Evolutionary conservation across 2,797 vertebrate genomes (phyloP), one percentile per base, ranked within the genome.

Genomic region (Trachops cirrhosus): DNA sequence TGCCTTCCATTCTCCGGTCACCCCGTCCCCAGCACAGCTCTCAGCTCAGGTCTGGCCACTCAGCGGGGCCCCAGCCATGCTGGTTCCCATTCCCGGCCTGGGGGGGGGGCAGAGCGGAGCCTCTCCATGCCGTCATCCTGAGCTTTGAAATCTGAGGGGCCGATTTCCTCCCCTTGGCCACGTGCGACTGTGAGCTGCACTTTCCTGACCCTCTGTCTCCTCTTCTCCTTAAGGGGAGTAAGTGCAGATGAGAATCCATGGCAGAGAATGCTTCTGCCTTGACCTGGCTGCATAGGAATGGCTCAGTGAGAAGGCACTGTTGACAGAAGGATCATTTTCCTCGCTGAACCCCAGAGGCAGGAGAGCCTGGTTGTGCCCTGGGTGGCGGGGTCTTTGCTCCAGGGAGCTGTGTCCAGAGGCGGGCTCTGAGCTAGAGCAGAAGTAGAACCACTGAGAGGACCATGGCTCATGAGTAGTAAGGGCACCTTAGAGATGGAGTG

Each of bases 401-500:
- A 5, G 19, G 46, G 68, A 87, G 73, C 82, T 59, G 82, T 83
- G 78, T 41, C 24, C 64, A 37, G 68, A 89, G 62, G 70, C 87
- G 74, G 89, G 50, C 82, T 93, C 79, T 68, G 34, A 41, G 48
- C 44, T 22, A 57, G 70, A 59, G 54, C 44, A 32, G 52, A 75
- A 68, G 59, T 41, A 6, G 39, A 75, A 64, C 86, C 74, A 57
- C 54, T 0, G 46, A 77, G 46, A 37, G 22, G 24, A 70, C 77
- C 67, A 57, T 78, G 82, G 74, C 70, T 86, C 11, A 2, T 44
- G 64, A 84, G n/a, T 92, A 57, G 64, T 34, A 48, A 85, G 16
- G 78, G 24, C 89, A 92, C 86, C 89, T 83, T 79, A 44, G 57
- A 92, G 57, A 90, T 29, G 39, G 62, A 75, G 68, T 93, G 82